Base-by-base conservation (phyloP, 2,888 invertebrate genomes). In the Podabrus alpinus region DNA sequence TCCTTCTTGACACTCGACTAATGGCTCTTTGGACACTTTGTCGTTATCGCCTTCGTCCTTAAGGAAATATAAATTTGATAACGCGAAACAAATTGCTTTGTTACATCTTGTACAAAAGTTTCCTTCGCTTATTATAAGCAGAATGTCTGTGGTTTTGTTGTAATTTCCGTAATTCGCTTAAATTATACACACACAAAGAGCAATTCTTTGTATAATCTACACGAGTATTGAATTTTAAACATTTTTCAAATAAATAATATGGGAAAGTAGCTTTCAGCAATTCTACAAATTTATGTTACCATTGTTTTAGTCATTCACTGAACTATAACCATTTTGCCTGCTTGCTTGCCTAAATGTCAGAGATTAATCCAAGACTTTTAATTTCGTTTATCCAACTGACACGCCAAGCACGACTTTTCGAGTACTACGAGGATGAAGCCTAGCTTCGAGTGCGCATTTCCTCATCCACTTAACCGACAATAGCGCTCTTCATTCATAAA, bases 261-360 rank as follows among this genome's bases (percentile, higher is more conserved):
- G 66, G 69, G 73, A 73, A 73, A 69, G 73, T 69, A 73, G 73
- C 73, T 73, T 62, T 25, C 24, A 69, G 69, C 73, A 66, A 67
- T 69, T 68, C 66, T 68, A 45, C 72, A 74, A 79, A 79, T 81
- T 81, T 81, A 81, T 80, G 79, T 72, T 61, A 74, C 80, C 73
- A 81, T 81, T 81, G 80, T 81, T 77, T 79, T 67, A 77, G 73
- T 76, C 75, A 75, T 78, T 80, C 81, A 81, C 75, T 81, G 79
- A 81, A 81, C 81, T 81, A 80, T 81, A 81, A 80, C 80, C 80
- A 73, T 76, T 79, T 78, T 73, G 77, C 74, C 75, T 78, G 76
- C 45, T 45, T 13, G 45, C 45, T 45, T 45, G 73, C 72, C 73
- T 75, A 81, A 81, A 80, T 81, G 80, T 79, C 80, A 81, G 79